A percentile compares a stretch with the other conserved stretches of the same genome.
Evolutionary conservation across 2,888 invertebrate species (phyloP).

Genomic region (Ennomos fuscantarius): DNA sequence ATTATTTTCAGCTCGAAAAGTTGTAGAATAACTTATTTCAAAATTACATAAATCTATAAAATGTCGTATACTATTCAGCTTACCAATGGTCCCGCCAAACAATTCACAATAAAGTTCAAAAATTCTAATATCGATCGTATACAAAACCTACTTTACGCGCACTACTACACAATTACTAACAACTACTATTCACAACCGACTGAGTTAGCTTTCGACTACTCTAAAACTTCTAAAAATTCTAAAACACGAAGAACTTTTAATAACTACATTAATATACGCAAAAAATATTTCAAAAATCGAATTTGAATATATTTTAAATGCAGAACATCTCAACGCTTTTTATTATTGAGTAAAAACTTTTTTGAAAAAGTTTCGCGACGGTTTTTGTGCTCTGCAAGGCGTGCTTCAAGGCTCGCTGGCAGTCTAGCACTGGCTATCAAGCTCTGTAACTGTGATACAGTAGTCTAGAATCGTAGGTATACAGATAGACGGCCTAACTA

Average conservation of each 20-base stretch:
- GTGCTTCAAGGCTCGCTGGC: constrained; percentile 66
- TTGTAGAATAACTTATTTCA: constrained; percentile 20
- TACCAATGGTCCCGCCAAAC: constrained; percentile 27
- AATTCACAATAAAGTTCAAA: constrained; percentile 26
- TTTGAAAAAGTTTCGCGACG: constrained; percentile 36
- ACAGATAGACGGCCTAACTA: constrained; percentile 38
- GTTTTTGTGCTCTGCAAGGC: constrained; percentile 39
- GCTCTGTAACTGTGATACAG: constrained; percentile 60
- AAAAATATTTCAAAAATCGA: constrained; percentile 14
- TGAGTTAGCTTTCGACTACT: constrained; percentile 54
- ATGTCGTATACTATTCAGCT: constrained; percentile 19
- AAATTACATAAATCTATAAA: constrained; percentile 3
- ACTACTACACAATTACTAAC: constrained; percentile 46
- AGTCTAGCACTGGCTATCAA: constrained; percentile 60
- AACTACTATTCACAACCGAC: constrained; percentile 61
- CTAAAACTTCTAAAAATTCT: constrained; percentile 46
- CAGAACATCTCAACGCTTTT: neutral
- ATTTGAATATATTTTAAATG: no score
- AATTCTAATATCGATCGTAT: constrained; percentile 37
- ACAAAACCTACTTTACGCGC: constrained; percentile 46
- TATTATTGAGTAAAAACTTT: constrained; percentile 24
- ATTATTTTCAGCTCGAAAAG: constrained; percentile 22
- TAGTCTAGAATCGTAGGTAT: constrained; percentile 66
- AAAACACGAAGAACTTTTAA: constrained; percentile 34
- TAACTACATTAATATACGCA: constrained; percentile 6